phyloP scores from a whole-genome alignment of 2,113 vertebrate genomes.

The Mastomys coucha region DNA sequence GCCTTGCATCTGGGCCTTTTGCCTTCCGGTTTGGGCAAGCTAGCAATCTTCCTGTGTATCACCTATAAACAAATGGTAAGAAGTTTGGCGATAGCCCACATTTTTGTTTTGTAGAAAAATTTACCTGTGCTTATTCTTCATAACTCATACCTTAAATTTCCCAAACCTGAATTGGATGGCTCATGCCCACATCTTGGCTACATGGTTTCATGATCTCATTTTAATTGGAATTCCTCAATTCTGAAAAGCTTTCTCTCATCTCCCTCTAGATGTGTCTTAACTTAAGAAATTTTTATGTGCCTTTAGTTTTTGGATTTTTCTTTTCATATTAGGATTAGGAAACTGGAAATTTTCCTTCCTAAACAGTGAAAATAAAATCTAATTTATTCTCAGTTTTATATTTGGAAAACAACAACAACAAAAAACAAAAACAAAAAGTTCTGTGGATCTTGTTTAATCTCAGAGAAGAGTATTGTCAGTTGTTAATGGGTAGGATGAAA shows the following conservation, averaged over 20 bases:
- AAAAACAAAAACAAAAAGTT: not conserved
- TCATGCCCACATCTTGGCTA: not conserved
- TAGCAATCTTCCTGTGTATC: not conserved
- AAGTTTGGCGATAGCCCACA: not conserved
- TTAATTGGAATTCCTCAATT: not conserved
- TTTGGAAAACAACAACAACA: not conserved
- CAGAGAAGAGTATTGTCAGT: not conserved
- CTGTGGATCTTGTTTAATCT: slow-evolving; percentile 1
- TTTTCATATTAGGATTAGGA: not conserved
- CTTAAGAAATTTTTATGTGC: not conserved
- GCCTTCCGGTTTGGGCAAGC: not conserved
- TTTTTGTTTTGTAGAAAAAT: not conserved
- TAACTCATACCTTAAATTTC: not conserved
- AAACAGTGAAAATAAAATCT: not conserved
- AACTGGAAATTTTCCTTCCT: not conserved
- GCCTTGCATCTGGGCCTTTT: not conserved
- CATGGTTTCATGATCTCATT: not conserved
- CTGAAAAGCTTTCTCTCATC: not conserved
- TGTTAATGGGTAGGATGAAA: slow-evolving; percentile 1
- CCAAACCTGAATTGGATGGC: not conserved
- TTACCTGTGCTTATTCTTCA: not conserved
- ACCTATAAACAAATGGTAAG: not conserved
- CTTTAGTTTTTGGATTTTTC: not conserved
- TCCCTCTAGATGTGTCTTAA: not conserved
- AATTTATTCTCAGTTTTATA: not conserved